A percentile compares a stretch with the other conserved stretches of the same genome.
These are phyloP conservation scores for Thera britannica DNA, from an alignment of 2,888 invertebrate species.

Conservation along the genomic window DNA sequence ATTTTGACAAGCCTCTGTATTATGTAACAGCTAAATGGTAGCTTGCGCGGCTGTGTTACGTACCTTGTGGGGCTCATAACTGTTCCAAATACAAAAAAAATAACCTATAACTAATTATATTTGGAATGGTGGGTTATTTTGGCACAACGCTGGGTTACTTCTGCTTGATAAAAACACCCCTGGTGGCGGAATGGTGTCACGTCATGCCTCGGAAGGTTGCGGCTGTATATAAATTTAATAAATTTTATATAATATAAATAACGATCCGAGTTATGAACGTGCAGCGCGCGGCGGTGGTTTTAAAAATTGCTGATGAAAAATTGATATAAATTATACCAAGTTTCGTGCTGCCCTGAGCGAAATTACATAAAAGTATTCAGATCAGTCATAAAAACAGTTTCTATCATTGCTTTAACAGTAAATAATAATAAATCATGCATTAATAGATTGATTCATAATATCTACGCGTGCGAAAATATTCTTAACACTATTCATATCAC, in stretches of 20 bases:
- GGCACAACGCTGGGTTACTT: conserved; percentile 71
- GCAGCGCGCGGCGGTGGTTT: conserved; percentile 62
- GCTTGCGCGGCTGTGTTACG: conserved; percentile 82
- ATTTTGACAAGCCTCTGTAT: conserved; percentile 18
- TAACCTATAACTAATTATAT: conserved; percentile 45
- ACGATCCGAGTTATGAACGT: conserved; percentile 56
- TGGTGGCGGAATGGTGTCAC: conserved; percentile 73
- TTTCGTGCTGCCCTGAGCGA: too few relatives aligned
- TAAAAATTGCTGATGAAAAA: conserved; percentile 2
- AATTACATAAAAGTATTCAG: too few relatives aligned
- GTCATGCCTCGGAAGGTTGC: conserved; percentile 40
- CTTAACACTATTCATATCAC: too few relatives aligned
- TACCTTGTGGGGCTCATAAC: conserved; percentile 73
- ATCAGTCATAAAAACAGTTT: background rate
- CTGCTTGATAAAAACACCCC: conserved; percentile 60
- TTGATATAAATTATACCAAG: too few relatives aligned
- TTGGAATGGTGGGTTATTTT: conserved; percentile 55
- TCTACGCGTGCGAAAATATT: background rate
- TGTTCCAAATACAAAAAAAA: conserved; percentile 57
- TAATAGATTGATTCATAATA: background rate
- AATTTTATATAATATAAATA: conserved; percentile 8
- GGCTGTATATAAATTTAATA: conserved; percentile 9
- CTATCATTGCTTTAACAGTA: background rate
- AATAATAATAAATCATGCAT: background rate
- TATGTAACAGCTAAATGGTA: conserved; percentile 77